Evolutionary conservation across 2,113 vertebrate genomes (phyloP), one percentile per base, ranked within the genome.

Genomic region (Zosterops hypoxanthus): DNA sequence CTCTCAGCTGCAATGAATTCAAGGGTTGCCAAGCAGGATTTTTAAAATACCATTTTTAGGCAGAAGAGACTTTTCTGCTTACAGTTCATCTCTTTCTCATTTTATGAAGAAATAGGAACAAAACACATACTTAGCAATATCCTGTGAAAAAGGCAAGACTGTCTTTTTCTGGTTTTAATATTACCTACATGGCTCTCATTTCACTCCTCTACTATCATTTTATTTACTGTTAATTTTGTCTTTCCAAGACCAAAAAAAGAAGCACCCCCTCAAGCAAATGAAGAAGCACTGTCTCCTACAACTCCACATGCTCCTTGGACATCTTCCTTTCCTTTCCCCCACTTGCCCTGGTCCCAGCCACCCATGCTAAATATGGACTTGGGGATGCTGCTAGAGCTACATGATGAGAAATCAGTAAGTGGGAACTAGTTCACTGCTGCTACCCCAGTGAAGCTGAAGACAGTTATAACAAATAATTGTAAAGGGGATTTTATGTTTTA

Each of bases 391-490:
- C 73, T 47, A 52, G 31, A 82, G 73, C 44, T 55, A 24, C 64
- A n/a, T 5, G 11, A 69, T 0, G 2, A 88, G 68, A 83, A 90
- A 76, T 52, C 47, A 56, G 28, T 56, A 81, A 90, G 85, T 53
- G 68, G 82, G 79, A 86, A 93, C 82, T 59, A 75, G 46, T 93
- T 89, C 94, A 70, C 57, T 2, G 25, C 93, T 75, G 76, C 90
- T 88, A 52, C 41, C 64, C n/a, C 0, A 10, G 41, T 75, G 68
- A 92, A 96, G 88, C 85, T 68, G 65, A 96, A 96, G 88, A 90
- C 92, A 90, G 85, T 66, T 97, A n/a, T 94, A 96, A 96, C 90
- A 96, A 97, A 94, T 95, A 95, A 95, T 88, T 93, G 90, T 95
- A 96, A 94, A 95, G 86, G 82, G 90, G 90, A 96, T 95, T 97